Evolutionary conservation across 2,113 vertebrate genomes (phyloP), one percentile per base, ranked within the genome.

Genomic region (Mesitornis unicolor): DNA sequence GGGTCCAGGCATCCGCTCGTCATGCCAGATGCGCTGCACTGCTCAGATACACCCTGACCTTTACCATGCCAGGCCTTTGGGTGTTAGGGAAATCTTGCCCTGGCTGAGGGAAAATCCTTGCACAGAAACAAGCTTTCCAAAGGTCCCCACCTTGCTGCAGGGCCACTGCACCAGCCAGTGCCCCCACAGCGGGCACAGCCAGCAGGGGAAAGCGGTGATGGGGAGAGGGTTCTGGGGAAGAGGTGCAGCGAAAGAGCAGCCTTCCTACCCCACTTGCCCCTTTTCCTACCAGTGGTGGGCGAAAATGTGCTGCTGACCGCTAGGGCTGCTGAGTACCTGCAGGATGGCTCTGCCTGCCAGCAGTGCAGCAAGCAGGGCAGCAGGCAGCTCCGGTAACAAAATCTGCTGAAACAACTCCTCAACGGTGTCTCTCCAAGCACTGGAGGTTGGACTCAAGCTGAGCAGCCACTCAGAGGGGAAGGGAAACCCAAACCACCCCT

Each of bases 181-280:
- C 11, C 13, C 29, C 31, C 1, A 0, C 29, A 20, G 48, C 3
- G 3, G 48, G 54, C 20, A 35, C 50, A n/a, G 36, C 45, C 53
- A 22, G 3, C 0, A 0, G 5, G 43, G 33, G 11, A 69, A 45
- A 57, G 26, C 0, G 0, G 36, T 45, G 10, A 29, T n/a, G 31
- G 45, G 26, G n/a, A 82, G 22, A 51, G 24, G 51, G 48, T 35
- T 84, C 21, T 6, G 19, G 33, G 31, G 57, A 87, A 80, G 63
- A 42, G 16, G 4, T 40, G 51, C 50, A 60, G 29, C 3, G 0
- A 38, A 59, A 69, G 8, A 73, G n/a, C 38, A 76, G 29, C 53
- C 35, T 80, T 63, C 38, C 26, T 31, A 69, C 31, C 53, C 14
- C 43, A 35, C 6, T 24, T 10, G 10, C 29, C 4, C 38, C 53